Evolutionary conservation across 2,113 vertebrate species (phyloP), one percentile per base, ranked within the genome.

Genomic region (Orientallactaga bullata): DNA sequence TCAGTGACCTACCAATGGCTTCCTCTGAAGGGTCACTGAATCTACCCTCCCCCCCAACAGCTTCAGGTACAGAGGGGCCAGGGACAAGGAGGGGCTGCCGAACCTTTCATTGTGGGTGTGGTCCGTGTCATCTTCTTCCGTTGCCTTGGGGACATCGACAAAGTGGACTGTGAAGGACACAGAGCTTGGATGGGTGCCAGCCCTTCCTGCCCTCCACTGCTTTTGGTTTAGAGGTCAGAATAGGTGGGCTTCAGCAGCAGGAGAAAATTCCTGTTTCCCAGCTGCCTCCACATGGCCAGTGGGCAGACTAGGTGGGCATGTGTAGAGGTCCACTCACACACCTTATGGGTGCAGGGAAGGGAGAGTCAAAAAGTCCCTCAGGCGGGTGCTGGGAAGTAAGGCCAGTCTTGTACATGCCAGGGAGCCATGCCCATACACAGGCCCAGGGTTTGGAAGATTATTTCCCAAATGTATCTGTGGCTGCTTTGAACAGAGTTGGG

Each of bases 101-200:
- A 97, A 99, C 99, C 99, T 99, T 99, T 99, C 99, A 99, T 99
- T 15, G 99, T 99, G 0, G 99, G 99, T 4, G 98, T 99, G 92
- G 98, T 99, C 73, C 99, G 98, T 7, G 98, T 98, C 61, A 98
- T 98, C 98, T 99, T 99, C 97, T 99, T 98, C 89, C 98, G 98
- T 97, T 99, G 99, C 93, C 98, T 97, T 88, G 99, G 99, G 39
- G 99, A 99, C 97, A 99, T 99, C 94, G 99, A 83, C 97, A 99
- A 95, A 39, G 98, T 98, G 69, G 99, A 98, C 99, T 99, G 98
- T 51, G 97, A 98, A 93, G 93, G 88, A 95, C 97, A 98, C 9
- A 96, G 94, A 92, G 74, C 60, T 76, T 65, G 80, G 83, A 69
- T 93, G 89, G 83, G 77, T 71, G 15, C 39, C 20, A 24, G 78